These are phyloP conservation scores for Glaucopsyche alexis DNA, from an alignment of 2,888 invertebrate species.

Conservation along the genomic window DNA sequence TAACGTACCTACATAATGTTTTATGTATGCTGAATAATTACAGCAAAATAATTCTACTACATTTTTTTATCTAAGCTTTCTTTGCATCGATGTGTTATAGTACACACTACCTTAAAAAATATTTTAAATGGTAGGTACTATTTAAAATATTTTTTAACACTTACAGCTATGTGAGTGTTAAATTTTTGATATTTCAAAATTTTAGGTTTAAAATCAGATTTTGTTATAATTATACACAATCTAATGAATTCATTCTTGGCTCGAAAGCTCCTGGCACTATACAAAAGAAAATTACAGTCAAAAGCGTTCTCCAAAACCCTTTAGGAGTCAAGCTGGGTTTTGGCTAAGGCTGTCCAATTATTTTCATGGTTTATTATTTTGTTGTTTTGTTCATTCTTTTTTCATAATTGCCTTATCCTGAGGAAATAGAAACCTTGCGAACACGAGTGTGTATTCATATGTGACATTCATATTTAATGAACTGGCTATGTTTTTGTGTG, in stretches of 20 bases:
- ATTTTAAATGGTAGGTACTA: too few species aligned
- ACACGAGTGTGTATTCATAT: neutral
- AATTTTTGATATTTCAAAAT: too few species aligned
- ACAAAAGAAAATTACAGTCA: conserved; percentile 73
- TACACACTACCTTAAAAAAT: too few species aligned
- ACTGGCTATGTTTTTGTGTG: neutral
- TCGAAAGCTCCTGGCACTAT: conserved; percentile 49
- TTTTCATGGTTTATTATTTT: conserved; percentile 65
- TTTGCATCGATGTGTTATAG: too few species aligned
- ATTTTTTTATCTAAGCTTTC: too few species aligned
- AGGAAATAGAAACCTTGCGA: neutral
- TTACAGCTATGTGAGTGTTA: too few species aligned
- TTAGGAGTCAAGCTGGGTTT: conserved; percentile 72
- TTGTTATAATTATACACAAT: conserved; percentile 72
- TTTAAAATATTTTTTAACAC: too few species aligned
- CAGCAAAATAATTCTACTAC: too few species aligned
- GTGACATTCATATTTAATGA: neutral
- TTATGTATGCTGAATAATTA: too few species aligned
- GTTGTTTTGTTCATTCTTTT: conserved; percentile 47
- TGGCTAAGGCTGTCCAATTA: conserved; percentile 74
- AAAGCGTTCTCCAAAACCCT: conserved; percentile 70
- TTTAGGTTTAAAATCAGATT: conserved; percentile 35
- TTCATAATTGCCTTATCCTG: neutral
- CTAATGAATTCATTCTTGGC: conserved; percentile 71
- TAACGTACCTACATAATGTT: too few species aligned